Base-by-base conservation (phyloP, 2,888 invertebrate species). In the Nephrotoma guestfalica region DNA sequence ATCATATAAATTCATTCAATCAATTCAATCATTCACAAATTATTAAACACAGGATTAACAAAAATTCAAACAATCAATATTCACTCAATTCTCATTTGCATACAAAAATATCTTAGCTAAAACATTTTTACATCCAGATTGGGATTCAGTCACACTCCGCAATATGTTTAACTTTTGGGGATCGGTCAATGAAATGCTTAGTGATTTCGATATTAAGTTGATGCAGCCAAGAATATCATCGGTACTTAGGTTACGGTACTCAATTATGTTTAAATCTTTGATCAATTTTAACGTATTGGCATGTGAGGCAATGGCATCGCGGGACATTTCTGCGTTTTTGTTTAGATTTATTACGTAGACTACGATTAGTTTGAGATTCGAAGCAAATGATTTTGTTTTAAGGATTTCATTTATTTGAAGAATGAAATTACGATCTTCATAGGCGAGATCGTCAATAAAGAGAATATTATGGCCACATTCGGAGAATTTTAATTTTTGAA, bases 401-500 rank as follows among this genome's bases (percentile, higher is more conserved):
- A 86, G 41, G 6, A 86, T 57, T 86, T 40, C 88, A 41, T 90
- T 90, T 5, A 90, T 88, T 11, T 88, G 71, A 0, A 87, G 11
- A 0, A 91, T 88, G 7, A 88, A 88, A 3, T 88, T 87, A 2
- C 87, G 11, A 87, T 91, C 90, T 0, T 87, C 86, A 0, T 89
- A 86, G 0, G 87, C 13, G 87, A 91, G 88, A 86, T 90, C 90
- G 85, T 91, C 91, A 51, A 91, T 89, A 41, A 91, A 86, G 13
- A 91, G 87, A 41, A 91, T 87, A 89, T 91, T 91, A 42, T 89
- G 89, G 0, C 91, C 91, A 87, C 91, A 91, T 6, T 88, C 88
- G 0, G 89, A 89, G 0, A 91, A 86, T 2, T 88, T 88, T 0
- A 87, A 85, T 11, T 86, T 83, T 5, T 71, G 6, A 11, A 87